These are phyloP conservation scores for Uloborus plumipes DNA, from an alignment of 2,888 invertebrate genomes.

Conservation along the genomic window DNA sequence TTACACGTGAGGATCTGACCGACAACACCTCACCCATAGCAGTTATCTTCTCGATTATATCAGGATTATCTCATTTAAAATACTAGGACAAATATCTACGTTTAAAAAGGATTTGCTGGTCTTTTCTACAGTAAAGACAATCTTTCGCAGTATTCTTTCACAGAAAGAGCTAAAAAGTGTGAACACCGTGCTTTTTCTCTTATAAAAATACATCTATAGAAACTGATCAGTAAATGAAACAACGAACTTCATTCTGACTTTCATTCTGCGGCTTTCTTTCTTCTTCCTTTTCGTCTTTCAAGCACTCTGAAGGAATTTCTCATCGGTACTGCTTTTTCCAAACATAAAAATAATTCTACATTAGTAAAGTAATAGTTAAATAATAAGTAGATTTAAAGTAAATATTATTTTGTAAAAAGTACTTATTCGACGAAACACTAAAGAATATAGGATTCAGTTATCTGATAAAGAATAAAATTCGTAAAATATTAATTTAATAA, in stretches of 20 bases:
- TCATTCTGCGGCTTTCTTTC: too few species aligned
- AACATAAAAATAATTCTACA: slow-evolving; percentile 7
- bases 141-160: slow-evolving; percentile 60
- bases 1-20: slow-evolving; percentile 55
- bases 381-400: too few species aligned
- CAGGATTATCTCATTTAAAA: slow-evolving; percentile 54
- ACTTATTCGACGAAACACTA: too few species aligned
- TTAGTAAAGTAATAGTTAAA: neutral
- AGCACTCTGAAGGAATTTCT: slow-evolving; percentile 16
- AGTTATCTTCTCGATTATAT: slow-evolving; percentile 60
- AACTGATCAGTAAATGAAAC: slow-evolving; percentile 52
- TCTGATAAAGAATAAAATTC: too few species aligned
- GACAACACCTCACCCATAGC: slow-evolving; percentile 62
- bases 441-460: too few species aligned
- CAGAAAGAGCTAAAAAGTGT: slow-evolving; percentile 61
- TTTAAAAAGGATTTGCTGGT: slow-evolving; percentile 60
- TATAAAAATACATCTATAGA: slow-evolving; percentile 64
- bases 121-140: slow-evolving; percentile 33
- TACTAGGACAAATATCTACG: slow-evolving; percentile 51
- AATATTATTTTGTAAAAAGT: too few species aligned
- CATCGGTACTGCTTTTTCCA: too few species aligned
- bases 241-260: too few species aligned
- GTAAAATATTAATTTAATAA: too few species aligned
- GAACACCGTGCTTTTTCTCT: slow-evolving; percentile 49
- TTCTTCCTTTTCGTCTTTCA: slow-evolving; percentile 9